Evolutionary conservation across 1,140 invertebrate species (phyloP).

Genomic region (Pogonognathellus flavescens): DNA sequence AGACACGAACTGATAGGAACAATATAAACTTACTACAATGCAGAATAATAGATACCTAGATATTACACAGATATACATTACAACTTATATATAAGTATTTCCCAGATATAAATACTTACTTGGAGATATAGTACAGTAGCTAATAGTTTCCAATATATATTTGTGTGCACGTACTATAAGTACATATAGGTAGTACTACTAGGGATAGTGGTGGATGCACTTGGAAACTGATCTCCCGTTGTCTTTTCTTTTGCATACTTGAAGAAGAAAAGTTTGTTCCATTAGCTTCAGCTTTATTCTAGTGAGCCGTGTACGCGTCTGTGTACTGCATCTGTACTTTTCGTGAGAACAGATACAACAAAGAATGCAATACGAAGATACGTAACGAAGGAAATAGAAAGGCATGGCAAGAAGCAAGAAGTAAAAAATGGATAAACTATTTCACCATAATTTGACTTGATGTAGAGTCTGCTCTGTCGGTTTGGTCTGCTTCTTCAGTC

Average conservation of each 20-base stretch:
- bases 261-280: conserved; percentile 48
- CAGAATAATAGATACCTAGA: background rate
- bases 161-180: background rate
- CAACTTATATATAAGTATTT: no score
- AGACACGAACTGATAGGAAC: conserved; percentile 19
- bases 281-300: conserved; percentile 26
- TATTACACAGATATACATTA: no score
- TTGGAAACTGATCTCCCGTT: conserved; percentile 44
- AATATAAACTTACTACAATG: background rate
- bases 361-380: conserved; percentile 31
- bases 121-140: background rate
- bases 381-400: background rate
- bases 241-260: conserved; percentile 47
- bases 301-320: no score
- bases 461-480: conserved; percentile 38
- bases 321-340: background rate
- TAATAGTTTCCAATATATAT: conserved; percentile 15
- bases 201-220: background rate
- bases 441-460: conserved; percentile 53
- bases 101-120: no score
- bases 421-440: conserved; percentile 51
- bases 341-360: background rate
- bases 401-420: conserved; percentile 8
- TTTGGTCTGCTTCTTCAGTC: conserved; percentile 36
- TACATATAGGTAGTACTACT: background rate